Conservation (phyloP, 2,113 vertebrate species). For the Erinaceus europaeus region DNA sequence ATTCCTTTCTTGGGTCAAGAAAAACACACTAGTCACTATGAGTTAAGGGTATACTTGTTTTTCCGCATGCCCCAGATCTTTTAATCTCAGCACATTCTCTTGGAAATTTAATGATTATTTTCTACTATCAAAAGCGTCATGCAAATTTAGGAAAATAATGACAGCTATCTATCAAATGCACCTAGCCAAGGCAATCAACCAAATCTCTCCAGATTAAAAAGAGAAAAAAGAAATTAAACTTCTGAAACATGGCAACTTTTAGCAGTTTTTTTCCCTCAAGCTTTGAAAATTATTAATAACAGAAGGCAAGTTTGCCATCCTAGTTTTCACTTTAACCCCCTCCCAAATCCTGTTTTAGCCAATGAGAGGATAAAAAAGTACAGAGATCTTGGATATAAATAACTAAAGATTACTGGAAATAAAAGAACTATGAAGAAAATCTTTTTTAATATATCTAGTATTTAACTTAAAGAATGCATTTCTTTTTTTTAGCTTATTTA, state of each 20-base stretch:
- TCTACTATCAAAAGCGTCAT: constrained; percentile 80
- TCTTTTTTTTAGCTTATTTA: too few species aligned
- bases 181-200: constrained; percentile 82
- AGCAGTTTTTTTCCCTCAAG: constrained; percentile 60
- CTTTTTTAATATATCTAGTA: constrained; percentile 42
- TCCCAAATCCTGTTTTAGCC: constrained; percentile 13
- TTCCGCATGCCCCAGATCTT: constrained; percentile 72
- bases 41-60: constrained; percentile 65
- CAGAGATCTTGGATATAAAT: constrained; percentile 8
- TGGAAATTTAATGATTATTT: constrained; percentile 84
- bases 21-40: constrained; percentile 57
- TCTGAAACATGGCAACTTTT: constrained; percentile 63
- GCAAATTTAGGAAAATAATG: constrained; percentile 86
- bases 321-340: not conserved
- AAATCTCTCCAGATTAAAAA: constrained; percentile 75
- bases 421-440: constrained; percentile 6
- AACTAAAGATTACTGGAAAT: not conserved
- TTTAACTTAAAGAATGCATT: too few species aligned
- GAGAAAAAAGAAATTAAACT: constrained; percentile 80
- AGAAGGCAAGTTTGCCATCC: constrained; percentile 49
- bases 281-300: constrained; percentile 62
- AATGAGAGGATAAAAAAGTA: constrained; percentile 25
- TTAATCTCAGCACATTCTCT: constrained; percentile 77
- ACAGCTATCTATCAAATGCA: constrained; percentile 86
- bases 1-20: constrained; percentile 72